Base-by-base conservation (phyloP, 2,797 vertebrate genomes). In the Coregonus suidteri region DNA sequence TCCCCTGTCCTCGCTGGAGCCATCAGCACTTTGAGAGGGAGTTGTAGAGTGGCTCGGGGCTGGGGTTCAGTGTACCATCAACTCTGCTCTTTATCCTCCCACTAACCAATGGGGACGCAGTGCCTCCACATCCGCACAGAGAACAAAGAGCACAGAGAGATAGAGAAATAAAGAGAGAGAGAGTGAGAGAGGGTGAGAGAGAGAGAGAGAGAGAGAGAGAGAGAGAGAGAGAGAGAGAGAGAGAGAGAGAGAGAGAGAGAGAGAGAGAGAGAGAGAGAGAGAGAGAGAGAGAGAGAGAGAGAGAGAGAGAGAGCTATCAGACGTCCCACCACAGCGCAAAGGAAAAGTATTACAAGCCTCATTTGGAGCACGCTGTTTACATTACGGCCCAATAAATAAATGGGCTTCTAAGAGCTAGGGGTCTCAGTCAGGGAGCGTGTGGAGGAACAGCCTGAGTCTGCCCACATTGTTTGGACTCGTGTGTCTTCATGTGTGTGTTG, bases 301-400 rank as follows among this genome's bases (percentile, higher is more conserved):
- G 51, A 54, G 25, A 71, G 47, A 74, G 25, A 41, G 69, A 51
- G 70, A 77, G 71, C 82, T 86, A 67, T 85, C 85, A 75, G 83
- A 62, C 79, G 86, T 86, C 83, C 54, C 31, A 88, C 80, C 82
- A 83, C 87, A 89, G 87, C 76, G 78, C 87, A 82, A 82, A 78
- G 73, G 84, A 85, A 82, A 87, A 81, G 82, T 84, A 90, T 86
- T 89, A 82, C 83, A 85, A 82, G 89, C 85, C 85, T 90, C 88
- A 90, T 92, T 91, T 89, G 85, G 85, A 87, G 84, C 92, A 92
- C 87, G 86, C 77, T 91, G 88, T 90, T 92, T 91, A 88, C 65
- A 91, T 93, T 92, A 91, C 85, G 85, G 79, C 81, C 77, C 75
- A 76, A 89, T 86, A 91, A 91, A 93, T 89, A 91, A 93, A 92